Percentiles rank a stretch among this genome's conserved stretches.
phyloP scores from a whole-genome alignment of 2,888 invertebrate species.

The Psylliodes chrysocephalus region DNA sequence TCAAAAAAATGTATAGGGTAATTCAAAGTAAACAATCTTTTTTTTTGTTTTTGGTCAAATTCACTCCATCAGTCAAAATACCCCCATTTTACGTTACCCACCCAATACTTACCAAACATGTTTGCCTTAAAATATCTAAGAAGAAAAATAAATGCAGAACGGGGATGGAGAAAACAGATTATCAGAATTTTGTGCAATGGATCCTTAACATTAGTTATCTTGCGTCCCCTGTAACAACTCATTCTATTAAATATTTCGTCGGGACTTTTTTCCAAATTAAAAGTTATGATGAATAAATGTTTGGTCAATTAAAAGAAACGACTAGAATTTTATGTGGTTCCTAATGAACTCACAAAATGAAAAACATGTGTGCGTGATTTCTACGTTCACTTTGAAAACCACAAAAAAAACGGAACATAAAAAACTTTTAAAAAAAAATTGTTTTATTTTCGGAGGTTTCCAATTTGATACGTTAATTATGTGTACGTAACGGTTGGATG shows the following conservation, averaged over 20 bases:
- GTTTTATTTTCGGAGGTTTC: conserved; percentile 36
- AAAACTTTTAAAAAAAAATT: conserved; percentile 17
- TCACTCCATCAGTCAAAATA: too few species aligned
- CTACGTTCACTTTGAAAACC: conserved; percentile 23
- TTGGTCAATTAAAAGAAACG: conserved; percentile 51
- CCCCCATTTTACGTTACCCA: too few species aligned
- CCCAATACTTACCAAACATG: too few species aligned
- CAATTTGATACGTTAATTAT: conserved; percentile 43
- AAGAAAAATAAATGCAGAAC: too few species aligned
- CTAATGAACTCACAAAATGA: conserved; percentile 38
- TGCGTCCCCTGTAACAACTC: too few species aligned
- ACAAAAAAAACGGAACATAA: conserved; percentile 14
- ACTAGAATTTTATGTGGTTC: conserved; percentile 46
- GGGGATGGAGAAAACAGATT: too few species aligned
- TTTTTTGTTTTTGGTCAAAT: too few species aligned
- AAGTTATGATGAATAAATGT: conserved; percentile 48
- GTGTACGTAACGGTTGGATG: conserved; percentile 31
- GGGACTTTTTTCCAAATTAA: conserved; percentile 30
- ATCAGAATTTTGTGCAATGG: too few species aligned
- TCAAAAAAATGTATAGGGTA: too few species aligned
- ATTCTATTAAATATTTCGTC: background rate
- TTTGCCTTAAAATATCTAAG: too few species aligned
- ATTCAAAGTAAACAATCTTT: too few species aligned
- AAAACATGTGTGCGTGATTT: conserved; percentile 41
- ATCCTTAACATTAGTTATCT: too few species aligned